These are phyloP conservation scores for Brienomyrus longianalis DNA, from an alignment of 2,113 vertebrate genomes.

Conservation along the genomic window DNA sequence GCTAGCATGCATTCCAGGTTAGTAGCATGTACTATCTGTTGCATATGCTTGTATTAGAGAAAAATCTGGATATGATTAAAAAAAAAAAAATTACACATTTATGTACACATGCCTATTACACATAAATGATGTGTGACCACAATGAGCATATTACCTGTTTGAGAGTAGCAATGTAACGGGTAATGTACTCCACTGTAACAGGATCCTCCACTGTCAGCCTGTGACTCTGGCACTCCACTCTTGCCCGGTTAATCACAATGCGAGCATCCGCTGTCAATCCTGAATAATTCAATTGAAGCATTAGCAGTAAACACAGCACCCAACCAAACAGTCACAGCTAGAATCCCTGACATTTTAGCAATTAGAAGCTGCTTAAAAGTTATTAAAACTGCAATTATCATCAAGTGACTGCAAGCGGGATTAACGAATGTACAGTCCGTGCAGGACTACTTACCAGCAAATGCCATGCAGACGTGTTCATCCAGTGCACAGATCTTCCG, in stretches of 20 bases:
- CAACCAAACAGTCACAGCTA: not conserved
- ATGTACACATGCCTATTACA: not conserved
- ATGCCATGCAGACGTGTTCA: conserved; percentile 75
- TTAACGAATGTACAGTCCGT: not conserved
- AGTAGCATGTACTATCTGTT: no score
- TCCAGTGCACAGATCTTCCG: conserved; percentile 72
- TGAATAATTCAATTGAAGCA: conserved; percentile 26
- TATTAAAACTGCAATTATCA: not conserved
- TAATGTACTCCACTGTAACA: conserved; percentile 83
- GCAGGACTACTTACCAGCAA: conserved; percentile 59
- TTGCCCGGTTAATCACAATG: conserved; percentile 78
- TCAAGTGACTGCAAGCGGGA: not conserved
- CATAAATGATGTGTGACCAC: not conserved
- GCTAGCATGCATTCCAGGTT: not conserved
- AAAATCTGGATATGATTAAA: no score
- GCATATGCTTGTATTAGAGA: no score
- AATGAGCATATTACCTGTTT: conserved; percentile 66
- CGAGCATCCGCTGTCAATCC: conserved; percentile 80
- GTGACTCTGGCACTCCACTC: conserved; percentile 81
- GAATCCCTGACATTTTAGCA: not conserved
- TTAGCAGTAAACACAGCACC: not conserved
- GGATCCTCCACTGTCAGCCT: conserved; percentile 81
- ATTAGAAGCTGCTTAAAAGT: not conserved
- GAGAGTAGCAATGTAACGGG: conserved; percentile 78
- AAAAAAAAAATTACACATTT: not conserved